Evolutionary conservation across 2,888 invertebrate species (phyloP).

Genomic region (Omphaloscelis lunosa): DNA sequence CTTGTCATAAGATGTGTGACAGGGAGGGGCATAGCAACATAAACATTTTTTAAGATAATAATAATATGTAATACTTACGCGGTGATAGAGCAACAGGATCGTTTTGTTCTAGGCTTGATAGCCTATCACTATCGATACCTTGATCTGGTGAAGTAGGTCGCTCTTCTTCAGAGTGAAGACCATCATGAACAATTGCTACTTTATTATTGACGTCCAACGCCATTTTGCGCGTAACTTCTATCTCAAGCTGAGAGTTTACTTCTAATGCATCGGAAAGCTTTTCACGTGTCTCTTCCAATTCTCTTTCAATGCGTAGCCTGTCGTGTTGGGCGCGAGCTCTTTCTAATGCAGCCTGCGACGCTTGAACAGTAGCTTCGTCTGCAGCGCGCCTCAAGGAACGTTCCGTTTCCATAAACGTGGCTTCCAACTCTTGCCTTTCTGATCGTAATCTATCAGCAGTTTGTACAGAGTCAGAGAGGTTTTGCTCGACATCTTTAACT

Average conservation of each 20-base stretch:
- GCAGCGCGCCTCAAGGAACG: constrained; percentile 92
- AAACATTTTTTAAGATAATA: not conserved
- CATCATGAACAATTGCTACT: constrained; percentile 78
- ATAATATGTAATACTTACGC: constrained; percentile 77
- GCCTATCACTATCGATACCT: constrained; percentile 96
- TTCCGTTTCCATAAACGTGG: constrained; percentile 87
- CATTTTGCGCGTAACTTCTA: constrained; percentile 86
- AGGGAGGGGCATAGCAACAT: not conserved
- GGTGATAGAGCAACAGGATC: constrained; percentile 85
- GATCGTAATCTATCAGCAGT: constrained; percentile 78
- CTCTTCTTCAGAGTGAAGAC: constrained; percentile 82
- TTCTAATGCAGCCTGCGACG: constrained; percentile 94
- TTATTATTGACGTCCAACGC: constrained; percentile 78
- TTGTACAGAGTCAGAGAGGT: constrained; percentile 76
- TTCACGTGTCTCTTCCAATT: constrained; percentile 90
- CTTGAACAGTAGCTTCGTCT: constrained; percentile 93
- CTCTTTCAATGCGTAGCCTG: constrained; percentile 92
- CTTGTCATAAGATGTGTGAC: not conserved
- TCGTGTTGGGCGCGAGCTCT: constrained; percentile 94
- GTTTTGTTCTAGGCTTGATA: constrained; percentile 92
- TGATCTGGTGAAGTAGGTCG: constrained; percentile 94
- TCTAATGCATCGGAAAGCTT: constrained; percentile 82
- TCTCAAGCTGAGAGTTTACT: constrained; percentile 82
- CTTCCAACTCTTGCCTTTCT: constrained; percentile 85
- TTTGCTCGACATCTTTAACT: constrained; percentile 80